Base-by-base conservation (phyloP, 2,797 vertebrate species). In the Alfaro cultratus region DNA sequence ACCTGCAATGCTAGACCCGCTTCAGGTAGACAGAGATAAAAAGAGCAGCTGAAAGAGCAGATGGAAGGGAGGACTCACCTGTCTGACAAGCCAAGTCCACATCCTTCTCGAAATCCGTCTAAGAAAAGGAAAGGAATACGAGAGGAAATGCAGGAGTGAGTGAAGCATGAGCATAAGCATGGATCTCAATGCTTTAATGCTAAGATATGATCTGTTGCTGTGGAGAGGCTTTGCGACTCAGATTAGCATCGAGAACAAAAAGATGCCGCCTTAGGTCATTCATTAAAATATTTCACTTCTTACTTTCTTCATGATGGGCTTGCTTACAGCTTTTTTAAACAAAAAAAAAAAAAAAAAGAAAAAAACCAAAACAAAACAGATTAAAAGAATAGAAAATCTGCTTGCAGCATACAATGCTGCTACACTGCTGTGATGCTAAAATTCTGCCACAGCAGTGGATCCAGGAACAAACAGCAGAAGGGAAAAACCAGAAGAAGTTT, bases 51-150 rank as follows among this genome's bases (percentile, higher is more conserved):
- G n/a, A 41, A 5, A 80, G 77, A 85, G 72, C 36, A 70, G 60
- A 45, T 46, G 79, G 41, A 88, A 80, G 31, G 74, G 57, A 64
- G 26, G 29, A 68, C 96, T 97, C 95, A 99, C 98, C 98, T 95
- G 98, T 99, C 95, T 99, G 98, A 95, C 98, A 99, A 23, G 98
- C 98, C 95, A 99, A 94, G 95, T 99, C 98, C 93, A 99, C 98
- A 34, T 99, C 98, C 95, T 99, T 99, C 96, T 99, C 98, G 96
- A 99, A 99, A 94, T 99, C 98, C 95, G 98, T 97, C 98, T 99
- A 96, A 77, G 94, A 74, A 78, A 81, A 77, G 75, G 89, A 89
- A 82, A 93, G 93, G 76, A 57, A 83, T 4, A 16, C 84, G 82
- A 90, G 64, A 90, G 81, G 78, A 84, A 80, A 88, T 11, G 57